Base-by-base conservation (phyloP, 2,113 vertebrate genomes). In the Electrona antarctica region DNA sequence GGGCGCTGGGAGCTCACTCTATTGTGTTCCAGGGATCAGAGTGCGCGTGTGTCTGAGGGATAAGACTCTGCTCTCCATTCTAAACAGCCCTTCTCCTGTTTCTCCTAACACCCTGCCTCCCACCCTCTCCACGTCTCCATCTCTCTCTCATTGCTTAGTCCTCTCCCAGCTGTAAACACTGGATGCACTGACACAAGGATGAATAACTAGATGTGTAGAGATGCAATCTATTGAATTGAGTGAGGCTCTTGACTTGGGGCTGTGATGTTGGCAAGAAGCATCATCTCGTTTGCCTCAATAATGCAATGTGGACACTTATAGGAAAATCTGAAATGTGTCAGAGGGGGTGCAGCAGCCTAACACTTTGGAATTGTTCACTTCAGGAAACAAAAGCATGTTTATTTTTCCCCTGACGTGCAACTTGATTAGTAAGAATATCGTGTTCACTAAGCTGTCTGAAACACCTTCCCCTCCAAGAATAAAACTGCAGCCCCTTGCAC, bases 21-120 rank as follows among this genome's bases (percentile, higher is more conserved):
- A 73, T 88, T 86, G 82, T 91, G 78, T 88, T 86, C 57, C 76
- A 76, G 77, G 78, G 82, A 90, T 89, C 85, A 90, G 79, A 82
- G 77, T 57, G 73, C 77, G 85, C 76, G 79, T 85, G 77, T 87
- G 70, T 85, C 65, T 12, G 66, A 72, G 75, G 76, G 78, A 86
- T 87, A 78, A 86, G 71, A 71, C 85, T 80, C 51, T n/a, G 50
- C 61, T 64, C 21, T 8, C 58, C 46, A 41, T 83, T 83, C 71
- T 79, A 76, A 82, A 84, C 79, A 74, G 7, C 8, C 33, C 67
- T 71, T 54, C 73, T 64, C 69, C 45, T 65, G 33, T 41, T 41
- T 41, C 33, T 41, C 33, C 33, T 41, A 3, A 41, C 33, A 41
- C 75, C 64, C 62, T 56, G 3, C 60, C 7, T 73, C 64, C 62